These are phyloP conservation scores for Neolamprologus sp. DNA, from an alignment of 2,113 vertebrate species.

Conservation along the genomic window DNA sequence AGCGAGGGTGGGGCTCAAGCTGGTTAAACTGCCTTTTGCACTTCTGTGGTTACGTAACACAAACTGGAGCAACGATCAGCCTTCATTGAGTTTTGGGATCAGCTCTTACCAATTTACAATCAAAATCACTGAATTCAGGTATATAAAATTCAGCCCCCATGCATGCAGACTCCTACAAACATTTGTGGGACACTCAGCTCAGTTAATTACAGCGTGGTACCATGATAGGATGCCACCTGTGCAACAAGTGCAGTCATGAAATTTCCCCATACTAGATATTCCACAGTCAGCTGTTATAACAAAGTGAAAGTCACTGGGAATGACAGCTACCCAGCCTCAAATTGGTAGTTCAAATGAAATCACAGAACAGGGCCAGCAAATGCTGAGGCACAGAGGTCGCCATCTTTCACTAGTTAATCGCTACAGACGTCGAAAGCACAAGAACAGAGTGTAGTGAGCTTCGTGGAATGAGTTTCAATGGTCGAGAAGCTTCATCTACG, in stretches of 20 bases:
- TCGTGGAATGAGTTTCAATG: fast-evolving
- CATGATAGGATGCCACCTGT: not conserved
- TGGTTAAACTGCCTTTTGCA: conserved; percentile 1
- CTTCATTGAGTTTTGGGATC: not conserved
- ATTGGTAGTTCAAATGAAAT: not conserved
- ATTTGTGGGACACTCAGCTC: not conserved
- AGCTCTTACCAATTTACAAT: not conserved
- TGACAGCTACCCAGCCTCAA: not conserved
- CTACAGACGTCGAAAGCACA: not conserved
- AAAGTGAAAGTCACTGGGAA: not conserved
- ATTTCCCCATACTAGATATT: not conserved
- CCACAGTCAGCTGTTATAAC: not conserved
- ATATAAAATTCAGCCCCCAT: not conserved
- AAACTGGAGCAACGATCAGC: not conserved
- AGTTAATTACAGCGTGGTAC: not conserved
- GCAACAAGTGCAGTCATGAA: not conserved
- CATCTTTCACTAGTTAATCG: not conserved
- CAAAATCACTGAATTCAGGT: not conserved
- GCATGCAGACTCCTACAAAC: not conserved
- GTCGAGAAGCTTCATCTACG: fast-evolving
- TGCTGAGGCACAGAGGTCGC: not conserved
- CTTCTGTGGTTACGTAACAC: not conserved
- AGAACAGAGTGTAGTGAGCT: not conserved
- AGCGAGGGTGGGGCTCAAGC: not conserved
- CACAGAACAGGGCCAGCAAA: not conserved